phyloP scores from a whole-genome alignment of 2,113 vertebrate species.

The Solea senegalensis region DNA sequence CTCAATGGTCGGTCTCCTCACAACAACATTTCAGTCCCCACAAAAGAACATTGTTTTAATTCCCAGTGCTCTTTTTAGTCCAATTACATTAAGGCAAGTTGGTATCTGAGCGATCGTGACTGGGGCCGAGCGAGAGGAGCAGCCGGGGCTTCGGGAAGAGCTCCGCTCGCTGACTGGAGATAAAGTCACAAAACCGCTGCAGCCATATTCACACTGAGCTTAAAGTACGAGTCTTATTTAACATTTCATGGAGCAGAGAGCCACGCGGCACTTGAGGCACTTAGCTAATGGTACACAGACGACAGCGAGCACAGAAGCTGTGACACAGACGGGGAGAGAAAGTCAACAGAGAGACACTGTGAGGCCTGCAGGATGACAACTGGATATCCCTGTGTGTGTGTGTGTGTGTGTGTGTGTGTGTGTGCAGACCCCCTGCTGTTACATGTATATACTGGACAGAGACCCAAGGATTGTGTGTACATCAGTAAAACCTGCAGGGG shows the following conservation, averaged over 20 bases:
- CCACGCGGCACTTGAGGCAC: neutral
- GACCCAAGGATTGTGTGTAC: constrained; percentile 28
- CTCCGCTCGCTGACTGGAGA: constrained; percentile 85
- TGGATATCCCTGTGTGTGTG: constrained; percentile 47
- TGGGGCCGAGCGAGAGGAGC: constrained; percentile 56
- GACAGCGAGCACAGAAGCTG: neutral
- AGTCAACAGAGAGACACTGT: constrained; percentile 26
- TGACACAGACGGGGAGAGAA: constrained; percentile 63
- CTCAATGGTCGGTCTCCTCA: constrained; percentile 81
- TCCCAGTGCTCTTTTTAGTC: constrained; percentile 83
- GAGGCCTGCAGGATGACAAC: constrained; percentile 70
- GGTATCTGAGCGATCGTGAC: constrained; percentile 82
- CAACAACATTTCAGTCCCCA: constrained; percentile 76
- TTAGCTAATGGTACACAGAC: constrained; percentile 24
- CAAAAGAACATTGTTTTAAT: constrained; percentile 81
- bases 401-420: constrained; percentile 1
- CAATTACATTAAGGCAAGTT: constrained; percentile 85
- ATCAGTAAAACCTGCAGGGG: constrained; percentile 47
- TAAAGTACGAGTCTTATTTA: constrained; percentile 25
- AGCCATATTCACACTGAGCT: constrained; percentile 27
- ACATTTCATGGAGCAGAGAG: constrained; percentile 37
- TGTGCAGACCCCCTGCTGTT: constrained; percentile 76
- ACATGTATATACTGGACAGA: constrained; percentile 72
- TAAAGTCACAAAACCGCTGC: constrained; percentile 75
- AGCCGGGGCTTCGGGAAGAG: constrained; percentile 77